Percentiles rank a stretch among this genome's conserved stretches.
These are phyloP conservation scores for Choreutis nemorana DNA, from an alignment of 2,888 invertebrate genomes.

Conservation along the genomic window DNA sequence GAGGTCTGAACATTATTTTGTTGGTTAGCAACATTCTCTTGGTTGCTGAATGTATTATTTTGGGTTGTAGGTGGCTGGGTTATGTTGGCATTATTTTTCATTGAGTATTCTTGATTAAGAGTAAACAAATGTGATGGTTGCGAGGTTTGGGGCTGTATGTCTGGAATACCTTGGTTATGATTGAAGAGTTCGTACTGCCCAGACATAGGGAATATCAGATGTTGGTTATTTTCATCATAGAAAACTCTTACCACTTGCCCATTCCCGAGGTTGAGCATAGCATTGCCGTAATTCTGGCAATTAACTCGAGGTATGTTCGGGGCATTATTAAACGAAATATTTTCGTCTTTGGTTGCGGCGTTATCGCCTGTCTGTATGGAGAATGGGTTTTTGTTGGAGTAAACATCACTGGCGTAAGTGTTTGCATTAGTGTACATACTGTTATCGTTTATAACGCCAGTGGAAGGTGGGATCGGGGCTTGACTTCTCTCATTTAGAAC, in stretches of 20 bases:
- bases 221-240: slow-evolving; percentile 57
- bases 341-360: slow-evolving; percentile 35
- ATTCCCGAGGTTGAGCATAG: slow-evolving; percentile 52
- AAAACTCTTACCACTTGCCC: slow-evolving; percentile 50
- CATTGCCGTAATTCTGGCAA: slow-evolving; percentile 46
- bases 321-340: slow-evolving; percentile 30
- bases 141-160: slow-evolving; percentile 34
- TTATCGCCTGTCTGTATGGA: slow-evolving; percentile 35
- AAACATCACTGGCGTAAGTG: slow-evolving; percentile 44
- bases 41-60: slow-evolving; percentile 23
- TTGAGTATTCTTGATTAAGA: slow-evolving; percentile 44
- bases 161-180: slow-evolving; percentile 40
- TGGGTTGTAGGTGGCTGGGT: slow-evolving; percentile 26
- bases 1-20: slow-evolving; percentile 36
- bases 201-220: slow-evolving; percentile 50
- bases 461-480: slow-evolving; percentile 28
- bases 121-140: slow-evolving; percentile 42
- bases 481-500: slow-evolving; percentile 37
- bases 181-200: slow-evolving; percentile 57
- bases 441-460: slow-evolving; percentile 35
- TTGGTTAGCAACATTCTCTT: slow-evolving; percentile 30
- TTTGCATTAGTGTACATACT: slow-evolving; percentile 39
- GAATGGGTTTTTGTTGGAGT: slow-evolving; percentile 42
- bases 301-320: slow-evolving; percentile 32
- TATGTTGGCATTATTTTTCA: slow-evolving; percentile 25